Evolutionary conservation across 2,888 invertebrate species (phyloP).

Genomic region (Plebejus argus): DNA sequence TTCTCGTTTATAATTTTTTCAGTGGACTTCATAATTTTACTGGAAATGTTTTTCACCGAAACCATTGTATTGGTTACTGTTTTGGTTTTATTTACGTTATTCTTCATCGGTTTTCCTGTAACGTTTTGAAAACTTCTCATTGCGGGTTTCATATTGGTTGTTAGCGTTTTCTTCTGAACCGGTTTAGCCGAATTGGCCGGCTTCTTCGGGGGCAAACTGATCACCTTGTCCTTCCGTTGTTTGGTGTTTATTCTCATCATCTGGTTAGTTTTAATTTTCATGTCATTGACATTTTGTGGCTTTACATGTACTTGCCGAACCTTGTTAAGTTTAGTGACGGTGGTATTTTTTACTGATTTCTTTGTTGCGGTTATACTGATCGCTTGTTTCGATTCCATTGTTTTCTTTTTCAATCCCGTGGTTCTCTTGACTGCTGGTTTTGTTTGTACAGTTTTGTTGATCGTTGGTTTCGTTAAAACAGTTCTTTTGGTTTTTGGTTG

Average conservation of each 20-base stretch:
- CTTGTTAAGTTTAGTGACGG: neutral
- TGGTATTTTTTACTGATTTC: neutral
- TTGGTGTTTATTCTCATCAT: neutral
- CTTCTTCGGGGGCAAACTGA: neutral
- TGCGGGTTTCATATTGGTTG: constrained; percentile 37
- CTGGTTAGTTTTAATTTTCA: neutral
- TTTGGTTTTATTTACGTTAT: constrained; percentile 9
- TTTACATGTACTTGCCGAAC: neutral
- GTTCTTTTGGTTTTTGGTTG: constrained; percentile 28
- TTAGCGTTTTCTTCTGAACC: constrained; percentile 34
- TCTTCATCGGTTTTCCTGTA: constrained; percentile 41
- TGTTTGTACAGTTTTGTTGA: neutral
- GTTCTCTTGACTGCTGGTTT: neutral
- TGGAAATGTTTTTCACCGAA: constrained; percentile 49
- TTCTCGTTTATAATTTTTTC: constrained; percentile 50
- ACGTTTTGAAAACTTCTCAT: constrained; percentile 42
- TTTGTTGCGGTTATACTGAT: neutral
- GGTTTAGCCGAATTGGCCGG: constrained; percentile 24
- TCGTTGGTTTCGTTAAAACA: constrained; percentile 22
- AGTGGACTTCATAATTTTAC: constrained; percentile 50
- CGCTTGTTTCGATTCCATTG: neutral
- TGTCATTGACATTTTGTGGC: neutral
- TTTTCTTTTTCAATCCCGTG: constrained; percentile 27
- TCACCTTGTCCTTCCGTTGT: neutral
- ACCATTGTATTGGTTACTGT: constrained; percentile 40